These are phyloP conservation scores for Orestias chungarensis DNA, from an alignment of 2,797 vertebrate species.

Conservation along the genomic window DNA sequence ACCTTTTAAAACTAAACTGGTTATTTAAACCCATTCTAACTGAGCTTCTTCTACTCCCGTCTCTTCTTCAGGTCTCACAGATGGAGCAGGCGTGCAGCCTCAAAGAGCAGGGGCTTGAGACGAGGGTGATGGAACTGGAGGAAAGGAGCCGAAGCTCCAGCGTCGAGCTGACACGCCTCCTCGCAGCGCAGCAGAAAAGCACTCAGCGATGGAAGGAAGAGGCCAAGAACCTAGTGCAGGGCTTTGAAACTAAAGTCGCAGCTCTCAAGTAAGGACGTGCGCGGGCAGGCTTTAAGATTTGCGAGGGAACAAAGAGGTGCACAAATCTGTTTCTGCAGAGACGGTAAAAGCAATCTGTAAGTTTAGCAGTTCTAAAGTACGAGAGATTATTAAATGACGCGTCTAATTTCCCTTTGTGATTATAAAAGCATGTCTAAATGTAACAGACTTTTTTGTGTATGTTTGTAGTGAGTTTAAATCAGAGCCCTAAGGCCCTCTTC, in stretches of 20 bases:
- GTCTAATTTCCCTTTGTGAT: background rate
- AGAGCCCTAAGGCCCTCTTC: background rate
- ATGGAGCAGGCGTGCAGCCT: slow-evolving; percentile 89
- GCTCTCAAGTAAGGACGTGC: slow-evolving; percentile 85
- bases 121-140: slow-evolving; percentile 87
- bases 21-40: background rate
- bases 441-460: background rate
- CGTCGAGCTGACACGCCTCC: slow-evolving; percentile 83
- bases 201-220: slow-evolving; percentile 91
- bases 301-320: background rate
- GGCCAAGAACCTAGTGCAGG: slow-evolving; percentile 82
- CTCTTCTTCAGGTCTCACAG: slow-evolving; percentile 81
- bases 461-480: background rate
- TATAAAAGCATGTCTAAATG: background rate
- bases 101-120: slow-evolving; percentile 86
- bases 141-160: slow-evolving; percentile 82
- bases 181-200: slow-evolving; percentile 88
- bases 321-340: background rate
- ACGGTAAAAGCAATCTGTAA: background rate
- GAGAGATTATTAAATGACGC: background rate
- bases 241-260: slow-evolving; percentile 82
- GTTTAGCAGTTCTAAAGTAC: background rate
- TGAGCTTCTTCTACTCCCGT: background rate
- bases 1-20: background rate
- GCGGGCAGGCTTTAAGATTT: background rate